Evolutionary conservation across 2,113 vertebrate genomes (phyloP).

Genomic region (Galbula dea): DNA sequence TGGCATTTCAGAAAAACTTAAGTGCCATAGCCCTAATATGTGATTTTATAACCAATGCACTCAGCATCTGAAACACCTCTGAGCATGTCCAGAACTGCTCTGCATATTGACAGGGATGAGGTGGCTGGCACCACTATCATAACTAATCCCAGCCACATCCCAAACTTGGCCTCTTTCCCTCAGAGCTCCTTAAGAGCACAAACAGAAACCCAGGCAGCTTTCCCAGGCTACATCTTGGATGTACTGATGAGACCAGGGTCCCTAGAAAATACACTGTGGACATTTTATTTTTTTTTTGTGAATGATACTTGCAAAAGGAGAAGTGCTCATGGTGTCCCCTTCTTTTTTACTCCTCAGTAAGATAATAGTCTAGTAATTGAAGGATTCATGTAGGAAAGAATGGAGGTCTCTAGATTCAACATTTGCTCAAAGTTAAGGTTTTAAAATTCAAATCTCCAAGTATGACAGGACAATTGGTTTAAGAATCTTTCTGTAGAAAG

Average conservation of each 20-base stretch:
- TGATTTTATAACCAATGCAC: not conserved
- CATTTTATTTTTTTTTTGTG: not conserved
- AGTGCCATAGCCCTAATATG: not conserved
- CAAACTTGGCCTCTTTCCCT: not conserved
- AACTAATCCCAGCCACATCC: not conserved
- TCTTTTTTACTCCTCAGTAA: not conserved
- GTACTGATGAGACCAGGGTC: rapidly evolving
- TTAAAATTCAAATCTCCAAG: not conserved
- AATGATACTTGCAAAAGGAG: not conserved
- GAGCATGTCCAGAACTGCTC: not conserved
- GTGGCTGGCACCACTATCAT: not conserved
- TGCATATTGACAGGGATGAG: not conserved
- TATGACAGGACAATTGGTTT: not conserved
- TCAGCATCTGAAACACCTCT: not conserved
- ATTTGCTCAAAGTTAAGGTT: not conserved
- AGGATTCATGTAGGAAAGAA: not conserved
- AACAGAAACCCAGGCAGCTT: not conserved
- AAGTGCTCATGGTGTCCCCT: rapidly evolving
- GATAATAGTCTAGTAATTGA: not conserved
- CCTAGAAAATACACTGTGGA: not conserved
- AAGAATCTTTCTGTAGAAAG: not conserved
- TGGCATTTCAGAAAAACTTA: not conserved
- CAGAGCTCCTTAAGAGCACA: not conserved
- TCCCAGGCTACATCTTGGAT: not conserved
- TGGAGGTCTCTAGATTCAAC: not conserved